phyloP scores from a whole-genome alignment of 2,113 vertebrate species.

The Ciconia boyciana region DNA sequence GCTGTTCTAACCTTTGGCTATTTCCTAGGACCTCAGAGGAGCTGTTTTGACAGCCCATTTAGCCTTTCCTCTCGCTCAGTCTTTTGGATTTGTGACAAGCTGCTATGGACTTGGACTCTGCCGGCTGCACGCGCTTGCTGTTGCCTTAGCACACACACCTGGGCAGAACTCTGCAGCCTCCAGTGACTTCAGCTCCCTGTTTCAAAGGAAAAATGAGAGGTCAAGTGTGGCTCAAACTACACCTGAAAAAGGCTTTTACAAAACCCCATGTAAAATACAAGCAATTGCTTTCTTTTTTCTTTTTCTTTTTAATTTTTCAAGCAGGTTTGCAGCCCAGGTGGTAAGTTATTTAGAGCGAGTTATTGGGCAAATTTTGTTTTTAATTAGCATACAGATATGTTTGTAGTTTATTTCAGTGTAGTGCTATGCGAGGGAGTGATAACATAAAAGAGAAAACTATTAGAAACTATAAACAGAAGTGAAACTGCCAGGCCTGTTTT shows the following conservation, averaged over 20 bases:
- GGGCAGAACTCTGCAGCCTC: not conserved
- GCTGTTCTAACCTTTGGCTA: not conserved
- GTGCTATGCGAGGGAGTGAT: not conserved
- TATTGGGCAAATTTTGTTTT: not conserved
- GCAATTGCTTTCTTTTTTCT: not conserved
- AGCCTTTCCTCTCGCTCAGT: not conserved
- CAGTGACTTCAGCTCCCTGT: not conserved
- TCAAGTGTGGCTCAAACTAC: not conserved
- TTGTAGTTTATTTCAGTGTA: not conserved
- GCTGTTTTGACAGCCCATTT: not conserved
- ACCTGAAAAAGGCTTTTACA: not conserved
- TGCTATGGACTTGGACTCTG: not conserved
- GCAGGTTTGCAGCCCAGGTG: not conserved
- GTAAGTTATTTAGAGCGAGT: not conserved
- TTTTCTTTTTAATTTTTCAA: not conserved
- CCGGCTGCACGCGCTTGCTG: not conserved
- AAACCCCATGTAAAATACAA: not conserved
- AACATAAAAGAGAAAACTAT: slow-evolving; percentile 38
- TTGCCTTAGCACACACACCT: not conserved
- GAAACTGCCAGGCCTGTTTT: slow-evolving; percentile 23
- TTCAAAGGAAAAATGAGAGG: fast-evolving
- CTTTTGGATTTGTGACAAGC: not conserved
- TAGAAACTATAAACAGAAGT: slow-evolving; percentile 31
- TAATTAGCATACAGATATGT: not conserved
- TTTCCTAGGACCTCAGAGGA: not conserved